Base-by-base conservation (phyloP, 2,888 invertebrate species). In the Amphiduros pacificus region DNA sequence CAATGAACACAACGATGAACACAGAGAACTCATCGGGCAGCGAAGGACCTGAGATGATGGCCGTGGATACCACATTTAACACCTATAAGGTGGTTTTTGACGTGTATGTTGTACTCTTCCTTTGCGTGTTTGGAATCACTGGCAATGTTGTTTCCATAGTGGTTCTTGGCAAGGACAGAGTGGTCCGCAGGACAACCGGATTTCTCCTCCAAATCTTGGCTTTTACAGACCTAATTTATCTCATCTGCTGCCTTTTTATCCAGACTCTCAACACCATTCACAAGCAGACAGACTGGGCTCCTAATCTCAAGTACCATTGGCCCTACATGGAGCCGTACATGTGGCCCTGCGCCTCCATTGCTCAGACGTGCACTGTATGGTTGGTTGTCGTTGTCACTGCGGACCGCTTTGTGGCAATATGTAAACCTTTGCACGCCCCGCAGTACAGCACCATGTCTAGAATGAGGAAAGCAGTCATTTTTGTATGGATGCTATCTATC, bases 331-430 rank as follows among this genome's bases (percentile, higher is more conserved):
- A 62, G 56, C 68, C 64, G 20, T 69, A 65, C 59, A 58, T 69
- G 17, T 69, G 66, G 68, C 64, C 69, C 2, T 61, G 40, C 36
- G 68, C 69, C 24, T 64, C 68, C 20, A 60, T 61, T 6, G 69
- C 69, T 0, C 69, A 69, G 60, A 69, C 66, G 22, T 56, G 65
- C n/a, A 61, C 69, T 2, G 69, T 69, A 11, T 69, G 69, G 69
- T 54, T 69, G 41, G 69, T 69, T 5, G 64, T 69, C 11, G 57
- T 69, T 14, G 58, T 69, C 1, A 69, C 69, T 5, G 64, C 64
- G 9, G 69, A 69, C 52, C 55, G 69, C 20, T 69, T 65, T 60
- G 54, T 66, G 24, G 69, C 69, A 49, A 67, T 69, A 22, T 69
- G 69, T 49, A 56, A 60, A 6, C 69, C 69, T 20, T 54, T 69